Evolutionary conservation across 2,113 vertebrate genomes (phyloP).

Genomic region (Rhea americana): DNA sequence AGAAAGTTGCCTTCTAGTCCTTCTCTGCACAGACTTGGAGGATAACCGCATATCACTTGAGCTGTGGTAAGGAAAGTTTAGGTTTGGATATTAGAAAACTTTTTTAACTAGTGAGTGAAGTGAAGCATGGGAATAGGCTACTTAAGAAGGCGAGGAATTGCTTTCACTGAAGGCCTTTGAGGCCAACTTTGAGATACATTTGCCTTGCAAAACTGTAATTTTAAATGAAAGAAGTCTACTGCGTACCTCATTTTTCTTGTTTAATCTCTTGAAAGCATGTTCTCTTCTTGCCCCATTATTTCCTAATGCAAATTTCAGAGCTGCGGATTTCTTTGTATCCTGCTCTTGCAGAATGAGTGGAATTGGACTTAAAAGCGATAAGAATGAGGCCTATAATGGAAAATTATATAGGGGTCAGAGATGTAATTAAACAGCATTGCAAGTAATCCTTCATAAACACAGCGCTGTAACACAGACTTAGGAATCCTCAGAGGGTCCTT

Average conservation of each 20-base stretch:
- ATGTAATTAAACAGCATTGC: constrained; percentile 46
- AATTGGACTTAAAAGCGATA: constrained; percentile 23
- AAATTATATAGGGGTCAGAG: constrained; percentile 33
- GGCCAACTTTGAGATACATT: not conserved
- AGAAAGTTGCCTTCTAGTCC: not conserved
- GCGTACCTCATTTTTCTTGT: not conserved
- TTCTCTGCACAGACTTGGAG: not conserved
- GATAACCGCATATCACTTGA: not conserved
- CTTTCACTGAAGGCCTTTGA: not conserved
- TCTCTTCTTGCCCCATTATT: constrained; percentile 1
- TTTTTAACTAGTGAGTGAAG: not conserved
- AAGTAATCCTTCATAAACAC: not conserved
- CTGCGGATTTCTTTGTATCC: not conserved
- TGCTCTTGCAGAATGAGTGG: not conserved
- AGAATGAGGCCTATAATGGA: constrained; percentile 24
- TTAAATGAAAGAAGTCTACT: not conserved
- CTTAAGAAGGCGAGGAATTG: not conserved
- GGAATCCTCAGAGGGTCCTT: constrained; percentile 28
- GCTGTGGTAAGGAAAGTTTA: not conserved
- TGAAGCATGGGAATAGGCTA: not conserved
- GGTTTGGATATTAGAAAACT: not conserved
- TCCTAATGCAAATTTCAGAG: constrained; percentile 34
- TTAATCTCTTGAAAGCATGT: not conserved
- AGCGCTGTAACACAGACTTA: not conserved
- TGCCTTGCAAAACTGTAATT: not conserved